Conservation (phyloP, 2,113 vertebrate species). For the Calcarius ornatus region DNA sequence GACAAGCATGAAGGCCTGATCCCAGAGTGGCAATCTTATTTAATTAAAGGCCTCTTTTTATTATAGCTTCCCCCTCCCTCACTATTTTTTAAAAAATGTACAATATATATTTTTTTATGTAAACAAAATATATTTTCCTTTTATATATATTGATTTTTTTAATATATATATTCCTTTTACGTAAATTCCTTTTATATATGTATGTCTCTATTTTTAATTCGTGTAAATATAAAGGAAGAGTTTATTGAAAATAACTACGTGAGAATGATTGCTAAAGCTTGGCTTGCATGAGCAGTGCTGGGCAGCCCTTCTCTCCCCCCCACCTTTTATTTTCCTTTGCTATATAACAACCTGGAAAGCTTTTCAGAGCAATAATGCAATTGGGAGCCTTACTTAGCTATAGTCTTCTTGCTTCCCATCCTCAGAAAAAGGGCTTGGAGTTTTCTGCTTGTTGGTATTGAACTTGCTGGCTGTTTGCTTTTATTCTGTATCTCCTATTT, state of each 20-base stretch:
- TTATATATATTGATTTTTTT: background rate
- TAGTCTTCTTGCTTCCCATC: background rate
- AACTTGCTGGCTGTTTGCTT: background rate
- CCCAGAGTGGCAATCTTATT: constrained; percentile 86
- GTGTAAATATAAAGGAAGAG: background rate
- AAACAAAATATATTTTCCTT: background rate
- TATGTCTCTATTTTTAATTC: background rate
- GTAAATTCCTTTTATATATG: rapidly evolving
- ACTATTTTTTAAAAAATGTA: background rate
- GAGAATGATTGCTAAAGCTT: constrained; percentile 17
- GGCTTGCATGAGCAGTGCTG: background rate
- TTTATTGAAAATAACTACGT: background rate
- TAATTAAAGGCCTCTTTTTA: constrained; percentile 91
- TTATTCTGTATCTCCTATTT: background rate
- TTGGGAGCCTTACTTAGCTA: background rate
- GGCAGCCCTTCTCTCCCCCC: background rate
- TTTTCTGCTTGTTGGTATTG: background rate
- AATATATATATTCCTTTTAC: background rate
- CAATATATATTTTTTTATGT: background rate
- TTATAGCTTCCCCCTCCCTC: constrained; percentile 39
- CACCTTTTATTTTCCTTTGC: background rate
- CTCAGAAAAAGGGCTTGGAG: background rate
- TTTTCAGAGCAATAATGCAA: background rate
- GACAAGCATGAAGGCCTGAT: constrained; percentile 95
- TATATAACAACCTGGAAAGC: background rate